These are phyloP conservation scores for Nycticorax nycticorax DNA, from an alignment of 2,113 vertebrate species.

Conservation along the genomic window DNA sequence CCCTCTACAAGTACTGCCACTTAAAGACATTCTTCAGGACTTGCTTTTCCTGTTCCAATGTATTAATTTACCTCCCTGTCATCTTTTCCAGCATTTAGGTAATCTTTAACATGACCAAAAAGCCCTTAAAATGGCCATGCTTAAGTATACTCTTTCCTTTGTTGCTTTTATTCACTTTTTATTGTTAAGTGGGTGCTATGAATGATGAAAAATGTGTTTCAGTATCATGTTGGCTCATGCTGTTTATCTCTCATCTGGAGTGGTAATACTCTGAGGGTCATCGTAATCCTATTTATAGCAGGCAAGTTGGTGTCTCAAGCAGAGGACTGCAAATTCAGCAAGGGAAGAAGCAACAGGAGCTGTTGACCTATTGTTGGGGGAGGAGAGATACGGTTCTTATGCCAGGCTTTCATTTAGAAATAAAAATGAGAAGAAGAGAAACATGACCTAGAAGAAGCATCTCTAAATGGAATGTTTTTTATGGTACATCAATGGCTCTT, in stretches of 20 bases:
- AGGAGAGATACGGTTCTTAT: background rate
- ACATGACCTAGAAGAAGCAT: background rate
- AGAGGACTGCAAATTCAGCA: background rate
- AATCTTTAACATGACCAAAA: background rate
- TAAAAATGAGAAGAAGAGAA: constrained; percentile 22
- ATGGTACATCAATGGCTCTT: background rate
- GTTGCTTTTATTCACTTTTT: background rate
- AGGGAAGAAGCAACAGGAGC: background rate
- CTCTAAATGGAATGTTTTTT: constrained; percentile 19
- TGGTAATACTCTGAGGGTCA: background rate
- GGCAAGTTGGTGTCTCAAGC: background rate
- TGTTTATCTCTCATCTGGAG: background rate
- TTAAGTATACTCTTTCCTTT: background rate
- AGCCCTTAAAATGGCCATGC: background rate
- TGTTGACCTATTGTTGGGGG: background rate
- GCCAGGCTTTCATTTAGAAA: constrained; percentile 4
- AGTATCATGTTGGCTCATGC: background rate
- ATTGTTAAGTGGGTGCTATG: background rate
- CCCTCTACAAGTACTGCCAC: background rate
- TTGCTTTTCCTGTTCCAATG: background rate
- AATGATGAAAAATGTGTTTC: background rate
- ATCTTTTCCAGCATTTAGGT: background rate
- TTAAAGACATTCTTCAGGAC: background rate
- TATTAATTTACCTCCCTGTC: background rate
- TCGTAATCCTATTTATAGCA: background rate